Conservation (phyloP, 2,888 invertebrate species). For the Rhodophaea formosa region DNA sequence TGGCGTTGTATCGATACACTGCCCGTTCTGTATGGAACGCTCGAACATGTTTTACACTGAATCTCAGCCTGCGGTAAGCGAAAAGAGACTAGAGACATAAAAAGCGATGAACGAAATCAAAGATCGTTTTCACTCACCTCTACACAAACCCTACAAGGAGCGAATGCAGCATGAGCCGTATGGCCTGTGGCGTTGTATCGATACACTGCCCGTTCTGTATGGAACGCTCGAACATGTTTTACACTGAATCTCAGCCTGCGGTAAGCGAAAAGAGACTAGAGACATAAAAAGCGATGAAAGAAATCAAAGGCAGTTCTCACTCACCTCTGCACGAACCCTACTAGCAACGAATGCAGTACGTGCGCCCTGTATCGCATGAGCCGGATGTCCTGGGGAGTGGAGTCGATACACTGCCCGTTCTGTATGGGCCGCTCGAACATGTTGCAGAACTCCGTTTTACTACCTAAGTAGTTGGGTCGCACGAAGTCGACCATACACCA, state of each 20-base stretch:
- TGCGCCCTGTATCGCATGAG: constrained; percentile 97
- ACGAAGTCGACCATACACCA: constrained; percentile 99
- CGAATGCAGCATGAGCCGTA: constrained; percentile 96
- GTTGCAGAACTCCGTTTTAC: constrained; percentile 97
- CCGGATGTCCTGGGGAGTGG: constrained; percentile 95
- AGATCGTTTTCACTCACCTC: constrained; percentile 77
- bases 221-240: constrained; percentile 99
- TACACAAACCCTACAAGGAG: constrained; percentile 98
- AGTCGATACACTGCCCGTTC: constrained; percentile 98
- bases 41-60: no score
- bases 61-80: no score
- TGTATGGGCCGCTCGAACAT: constrained; percentile 99
- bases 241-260: constrained; percentile 90
- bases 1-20: constrained; percentile 97
- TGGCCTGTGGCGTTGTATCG: constrained; percentile 97
- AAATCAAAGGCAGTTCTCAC: constrained; percentile 83
- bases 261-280: no score
- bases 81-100: no score
- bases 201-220: constrained; percentile 99
- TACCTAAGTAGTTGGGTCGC: constrained; percentile 97
- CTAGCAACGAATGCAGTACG: constrained; percentile 94
- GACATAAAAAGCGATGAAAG: constrained; percentile 84
- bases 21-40: constrained; percentile 98
- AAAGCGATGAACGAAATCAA: constrained; percentile 96
- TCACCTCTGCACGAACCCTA: constrained; percentile 96